Conservation (phyloP, 2,888 invertebrate genomes). For the Dynastes grantii region DNA sequence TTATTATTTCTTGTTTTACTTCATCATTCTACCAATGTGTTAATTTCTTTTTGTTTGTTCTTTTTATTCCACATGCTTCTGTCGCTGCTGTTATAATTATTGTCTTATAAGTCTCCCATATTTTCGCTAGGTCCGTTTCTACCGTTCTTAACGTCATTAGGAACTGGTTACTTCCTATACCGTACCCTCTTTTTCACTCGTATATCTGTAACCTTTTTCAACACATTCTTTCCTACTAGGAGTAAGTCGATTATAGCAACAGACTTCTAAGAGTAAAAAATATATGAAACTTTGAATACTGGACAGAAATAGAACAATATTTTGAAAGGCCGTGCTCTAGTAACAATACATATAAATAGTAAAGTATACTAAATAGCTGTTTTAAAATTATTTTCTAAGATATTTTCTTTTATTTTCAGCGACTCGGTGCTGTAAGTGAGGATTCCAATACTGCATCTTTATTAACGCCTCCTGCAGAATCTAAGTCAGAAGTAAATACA, state of each 20-base stretch:
- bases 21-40: neutral
- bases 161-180: too few species aligned
- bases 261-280: slow-evolving; percentile 3
- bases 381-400: too few species aligned
- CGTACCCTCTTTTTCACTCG: too few species aligned
- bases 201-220: too few species aligned
- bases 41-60: neutral
- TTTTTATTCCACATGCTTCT: neutral
- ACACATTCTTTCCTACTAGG: too few species aligned
- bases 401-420: slow-evolving; percentile 52
- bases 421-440: slow-evolving; percentile 71
- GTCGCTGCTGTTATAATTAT: neutral
- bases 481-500: slow-evolving; percentile 61
- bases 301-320: slow-evolving; percentile 14
- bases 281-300: slow-evolving; percentile 18
- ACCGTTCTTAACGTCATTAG: too few species aligned
- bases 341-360: too few species aligned
- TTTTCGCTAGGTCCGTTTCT: too few species aligned
- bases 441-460: slow-evolving; percentile 72
- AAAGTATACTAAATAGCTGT: too few species aligned
- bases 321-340: too few species aligned
- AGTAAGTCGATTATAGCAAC: too few species aligned
- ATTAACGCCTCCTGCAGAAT: slow-evolving; percentile 63
- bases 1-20: neutral
- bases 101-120: too few species aligned